Percentiles rank a stretch among this genome's conserved stretches.
phyloP scores from a whole-genome alignment of 1,140 invertebrate genomes.

The Archivesica marissinica region DNA sequence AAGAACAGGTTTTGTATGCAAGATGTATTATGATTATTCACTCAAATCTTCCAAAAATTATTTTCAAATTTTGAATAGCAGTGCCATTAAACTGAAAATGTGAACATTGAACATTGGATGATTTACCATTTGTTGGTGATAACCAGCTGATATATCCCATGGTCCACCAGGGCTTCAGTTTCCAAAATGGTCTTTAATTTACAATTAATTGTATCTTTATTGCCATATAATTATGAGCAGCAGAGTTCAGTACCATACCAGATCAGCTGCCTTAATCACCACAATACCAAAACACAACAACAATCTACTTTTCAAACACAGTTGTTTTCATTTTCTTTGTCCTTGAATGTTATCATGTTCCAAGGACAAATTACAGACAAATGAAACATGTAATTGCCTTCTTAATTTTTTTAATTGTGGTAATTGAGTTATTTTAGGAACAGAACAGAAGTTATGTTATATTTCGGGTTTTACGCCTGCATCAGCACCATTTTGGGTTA shows the following conservation, averaged over 20 bases:
- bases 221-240: not conserved
- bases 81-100: constrained; percentile 12
- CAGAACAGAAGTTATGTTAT: not conserved
- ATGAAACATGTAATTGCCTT: not conserved
- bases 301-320: constrained; percentile 1
- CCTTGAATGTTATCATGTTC: too few species aligned
- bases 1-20: too few species aligned
- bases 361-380: constrained; percentile 4
- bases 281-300: not conserved
- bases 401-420: not conserved
- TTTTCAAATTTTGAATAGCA: too few species aligned
- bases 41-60: too few species aligned
- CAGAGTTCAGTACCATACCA: not conserved
- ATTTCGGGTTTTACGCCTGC: too few species aligned
- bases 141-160: not conserved
- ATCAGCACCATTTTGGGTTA: too few species aligned
- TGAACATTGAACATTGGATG: not conserved
- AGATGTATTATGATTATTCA: too few species aligned
- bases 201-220: not conserved
- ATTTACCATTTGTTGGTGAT: constrained; percentile 14
- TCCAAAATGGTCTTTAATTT: not conserved
- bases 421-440: not conserved
- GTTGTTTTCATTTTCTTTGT: not conserved
- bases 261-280: not conserved
- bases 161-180: not conserved